Evolutionary conservation across 2,797 vertebrate genomes (phyloP), one percentile per base, ranked within the genome.

Genomic region (Phataginus tricuspis): DNA sequence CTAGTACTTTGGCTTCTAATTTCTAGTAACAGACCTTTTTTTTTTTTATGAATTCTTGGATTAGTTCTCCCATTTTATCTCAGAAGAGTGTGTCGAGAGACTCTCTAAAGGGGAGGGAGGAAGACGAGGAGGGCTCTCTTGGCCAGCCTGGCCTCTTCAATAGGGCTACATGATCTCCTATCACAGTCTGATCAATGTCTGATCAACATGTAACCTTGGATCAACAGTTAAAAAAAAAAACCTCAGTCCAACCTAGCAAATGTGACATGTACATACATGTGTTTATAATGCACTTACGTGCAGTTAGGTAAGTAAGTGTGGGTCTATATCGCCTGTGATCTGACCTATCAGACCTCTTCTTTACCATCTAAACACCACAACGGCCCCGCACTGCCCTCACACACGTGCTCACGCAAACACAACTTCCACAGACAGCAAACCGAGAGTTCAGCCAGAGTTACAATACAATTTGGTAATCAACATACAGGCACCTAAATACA

Each of bases 41-140:
- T 68, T 59, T 8, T 74, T 82, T 64, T 83, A 69, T 92, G 69
- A 69, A 59, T 83, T 83, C 29, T 51, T 93, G 31, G 19, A 16
- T 71, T 90, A 37, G 12, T 93, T 90, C 29, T 93, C 66, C n/a
- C 64, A 63, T 84, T 42, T 66, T 87, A 42, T n/a, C 72, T 75
- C 29, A 86, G 74, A 53, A 83, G 66, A 92, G 21, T 37, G 0
- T 10, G 94, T 9, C 75, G 77, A 63, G 31, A 86, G 89, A 85
- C 13, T 90, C 19, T 57, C 55, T 11, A 72, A 64, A 39, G 57
- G 29, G 15, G 13, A 51, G n/a, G 25, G 27, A 59, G 34, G 16
- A 15, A 59, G 29, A 53, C 51, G 23, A 75, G 87, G 25, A 89
- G 39, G 78, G 39, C 14, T 57, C 31, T 55, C 10, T 63, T 8